phyloP scores from a whole-genome alignment of 1,140 invertebrate genomes.

The Heterodera schachtii region DNA sequence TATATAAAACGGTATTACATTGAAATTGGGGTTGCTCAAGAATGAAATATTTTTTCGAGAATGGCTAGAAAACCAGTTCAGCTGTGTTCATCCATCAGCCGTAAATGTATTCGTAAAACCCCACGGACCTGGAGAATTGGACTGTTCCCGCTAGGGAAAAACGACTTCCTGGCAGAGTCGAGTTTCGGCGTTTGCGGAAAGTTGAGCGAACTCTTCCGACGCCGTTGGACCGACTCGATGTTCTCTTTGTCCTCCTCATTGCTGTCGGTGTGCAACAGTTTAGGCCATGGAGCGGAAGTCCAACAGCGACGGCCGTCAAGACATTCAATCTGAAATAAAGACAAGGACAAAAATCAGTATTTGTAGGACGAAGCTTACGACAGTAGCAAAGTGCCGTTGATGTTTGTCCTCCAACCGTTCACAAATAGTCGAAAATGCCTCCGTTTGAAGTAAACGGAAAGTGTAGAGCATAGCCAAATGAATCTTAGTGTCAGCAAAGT shows the following conservation, averaged over 20 bases:
- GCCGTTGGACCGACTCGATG: background rate
- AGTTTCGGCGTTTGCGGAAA: background rate
- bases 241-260: slow-evolving; percentile 4
- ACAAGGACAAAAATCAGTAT: background rate
- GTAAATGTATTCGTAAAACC: background rate
- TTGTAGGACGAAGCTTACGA: background rate
- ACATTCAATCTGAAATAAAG: background rate
- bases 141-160: background rate
- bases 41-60: no score
- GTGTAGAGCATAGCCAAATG: background rate
- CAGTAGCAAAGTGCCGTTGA: background rate
- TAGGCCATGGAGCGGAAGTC: slow-evolving; percentile 1
- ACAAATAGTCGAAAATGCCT: background rate
- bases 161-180: background rate
- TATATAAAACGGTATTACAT: no score
- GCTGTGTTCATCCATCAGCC: no score
- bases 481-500: background rate
- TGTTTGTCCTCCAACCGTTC: background rate
- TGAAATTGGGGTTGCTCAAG: no score
- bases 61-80: no score
- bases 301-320: background rate
- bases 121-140: background rate
- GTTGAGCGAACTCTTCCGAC: background rate
- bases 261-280: background rate
- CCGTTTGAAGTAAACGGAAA: slow-evolving; percentile 9